Evolutionary conservation across 2,797 vertebrate genomes (phyloP), one percentile per base, ranked within the genome.

Genomic region (Ambastaia sidthimunki): DNA sequence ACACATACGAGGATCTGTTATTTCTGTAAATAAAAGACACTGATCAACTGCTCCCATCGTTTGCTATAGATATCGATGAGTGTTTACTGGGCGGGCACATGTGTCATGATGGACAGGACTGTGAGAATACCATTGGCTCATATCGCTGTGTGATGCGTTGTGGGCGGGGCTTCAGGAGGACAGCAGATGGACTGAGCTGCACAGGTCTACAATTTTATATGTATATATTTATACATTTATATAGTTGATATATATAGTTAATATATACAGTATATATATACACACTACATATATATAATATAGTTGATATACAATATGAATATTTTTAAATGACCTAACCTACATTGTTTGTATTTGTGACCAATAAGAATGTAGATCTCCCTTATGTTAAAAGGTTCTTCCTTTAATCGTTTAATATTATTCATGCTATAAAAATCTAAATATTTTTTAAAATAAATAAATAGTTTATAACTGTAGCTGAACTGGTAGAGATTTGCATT

Each of bases 41-140:
- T 59, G 37, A 78, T 21, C 15, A n/a, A 4, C 19, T 78, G 3
- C n/a, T 79, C 41, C 34, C 2, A 9, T 54, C 9, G 10, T 63
- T 28, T 54, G 19, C 25, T 9, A 0, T 67, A 99, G 98, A 99
- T 85, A 94, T 99, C 0, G 95, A 99, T 3, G 98, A 99, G 87
- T 99, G 98, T 82, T 92, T 92, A 0, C 86, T 96, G 81, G 94
- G 91, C 1, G 93, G 90, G 0, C 94, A 93, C 23, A 41, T 85
- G 55, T 99, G 98, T 87, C 94, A 86, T 0, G 78, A 86, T 0
- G 95, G 93, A 72, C 96, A 97, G 87, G 96, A 97, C 82, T 99
- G 98, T 19, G 94, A 97, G 87, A 99, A 99, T 83, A 90, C 93
- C 10, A 92, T 97, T 1, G 98, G 97, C 55, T 96, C 97, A 0